Conservation (phyloP, 2,888 invertebrate genomes). For the Lamellibrachia satsuma region DNA sequence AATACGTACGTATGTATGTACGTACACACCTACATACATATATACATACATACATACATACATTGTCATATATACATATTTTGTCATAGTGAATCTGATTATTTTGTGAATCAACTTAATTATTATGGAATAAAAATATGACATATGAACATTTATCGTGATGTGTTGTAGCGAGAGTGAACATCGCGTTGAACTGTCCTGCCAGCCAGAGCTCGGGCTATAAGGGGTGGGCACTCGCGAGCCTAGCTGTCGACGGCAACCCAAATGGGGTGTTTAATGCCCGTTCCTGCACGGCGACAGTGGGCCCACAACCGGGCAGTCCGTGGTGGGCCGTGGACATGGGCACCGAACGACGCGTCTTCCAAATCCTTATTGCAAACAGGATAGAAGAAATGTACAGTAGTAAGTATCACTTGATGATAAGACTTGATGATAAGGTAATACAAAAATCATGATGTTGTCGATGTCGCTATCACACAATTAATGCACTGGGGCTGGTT, state of each 20-base stretch:
- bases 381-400: background rate
- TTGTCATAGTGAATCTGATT: no score
- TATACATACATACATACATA: no score
- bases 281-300: background rate
- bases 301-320: background rate
- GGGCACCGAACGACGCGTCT: background rate
- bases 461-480: no score
- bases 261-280: background rate
- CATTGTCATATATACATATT: no score
- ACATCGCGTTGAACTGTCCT: background rate
- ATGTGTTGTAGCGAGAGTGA: background rate
- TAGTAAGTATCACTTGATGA: no score
- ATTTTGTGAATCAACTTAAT: no score
- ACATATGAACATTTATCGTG: no score
- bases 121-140: no score
- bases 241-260: background rate
- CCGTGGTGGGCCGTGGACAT: background rate
- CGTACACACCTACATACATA: background rate
- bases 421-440: no score
- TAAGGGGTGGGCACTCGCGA: background rate
- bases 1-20: background rate
- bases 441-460: no score
- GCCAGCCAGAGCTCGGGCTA: background rate
- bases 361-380: background rate
- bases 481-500: no score